Percentiles rank a stretch among this genome's conserved stretches.
These are phyloP conservation scores for Drosophila sturtevanti DNA, from an alignment of 1,140 invertebrate species.

Conservation along the genomic window DNA sequence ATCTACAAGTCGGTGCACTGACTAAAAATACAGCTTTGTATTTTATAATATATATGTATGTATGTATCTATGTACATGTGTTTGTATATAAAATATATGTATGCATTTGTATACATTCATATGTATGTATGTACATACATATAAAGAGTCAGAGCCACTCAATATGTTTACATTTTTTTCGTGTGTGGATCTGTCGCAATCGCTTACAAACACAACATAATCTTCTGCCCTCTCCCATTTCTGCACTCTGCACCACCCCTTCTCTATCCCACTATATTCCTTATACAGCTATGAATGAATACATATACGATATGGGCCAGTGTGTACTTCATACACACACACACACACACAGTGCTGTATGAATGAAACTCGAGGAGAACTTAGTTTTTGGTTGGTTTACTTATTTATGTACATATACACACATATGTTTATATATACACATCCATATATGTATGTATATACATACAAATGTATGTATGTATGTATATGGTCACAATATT, in stretches of 20 bases:
- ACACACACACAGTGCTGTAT: not conserved
- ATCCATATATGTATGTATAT: not conserved
- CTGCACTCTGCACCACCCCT: not conserved
- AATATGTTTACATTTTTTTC: slow-evolving; percentile 31
- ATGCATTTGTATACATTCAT: no score
- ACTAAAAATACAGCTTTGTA: not conserved
- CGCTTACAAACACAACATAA: slow-evolving; percentile 45
- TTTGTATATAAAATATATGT: no score
- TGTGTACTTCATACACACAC: not conserved
- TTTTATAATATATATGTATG: no score
- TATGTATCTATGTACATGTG: no score
- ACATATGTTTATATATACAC: slow-evolving; percentile 5
- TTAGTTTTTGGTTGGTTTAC: not conserved
- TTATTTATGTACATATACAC: not conserved
- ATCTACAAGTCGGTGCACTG: not conserved
- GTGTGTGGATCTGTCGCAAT: slow-evolving; percentile 56
- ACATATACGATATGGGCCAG: not conserved
- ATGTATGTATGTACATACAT: not conserved
- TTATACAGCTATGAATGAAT: slow-evolving; percentile 4
- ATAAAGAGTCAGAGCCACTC: slow-evolving; percentile 47
- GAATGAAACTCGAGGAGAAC: slow-evolving; percentile 7
- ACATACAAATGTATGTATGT: slow-evolving; percentile 22
- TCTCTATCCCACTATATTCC: not conserved
- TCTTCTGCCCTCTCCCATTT: not conserved
- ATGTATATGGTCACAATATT: slow-evolving; percentile 71